Evolutionary conservation across 1,140 invertebrate species (phyloP).

Genomic region (Eupristina koningsbergeri): DNA sequence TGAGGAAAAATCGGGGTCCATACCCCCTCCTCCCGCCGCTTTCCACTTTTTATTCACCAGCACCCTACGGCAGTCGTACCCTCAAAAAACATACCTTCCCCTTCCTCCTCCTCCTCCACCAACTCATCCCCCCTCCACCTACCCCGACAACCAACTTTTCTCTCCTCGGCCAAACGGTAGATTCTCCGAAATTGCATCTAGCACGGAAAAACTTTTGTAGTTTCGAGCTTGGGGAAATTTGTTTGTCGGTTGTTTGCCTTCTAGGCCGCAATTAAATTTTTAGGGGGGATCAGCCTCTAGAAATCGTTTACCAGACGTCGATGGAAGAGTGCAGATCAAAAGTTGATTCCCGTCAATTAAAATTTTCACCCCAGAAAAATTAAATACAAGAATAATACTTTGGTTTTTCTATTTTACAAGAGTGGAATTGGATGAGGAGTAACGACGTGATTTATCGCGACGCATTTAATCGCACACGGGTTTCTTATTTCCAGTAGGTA

Average conservation of each 20-base stretch:
- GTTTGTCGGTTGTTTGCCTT: neutral
- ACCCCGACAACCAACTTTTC: neutral
- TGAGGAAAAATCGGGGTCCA: constrained; percentile 21
- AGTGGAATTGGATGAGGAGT: too few relatives aligned
- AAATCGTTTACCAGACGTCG: neutral
- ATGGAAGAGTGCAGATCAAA: too few relatives aligned
- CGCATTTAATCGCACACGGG: neutral
- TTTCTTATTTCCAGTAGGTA: constrained; percentile 18
- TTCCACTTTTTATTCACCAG: neutral
- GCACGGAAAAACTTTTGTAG: constrained; percentile 35
- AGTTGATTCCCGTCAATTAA: too few relatives aligned
- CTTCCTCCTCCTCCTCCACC: too few relatives aligned
- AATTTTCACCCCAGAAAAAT: too few relatives aligned
- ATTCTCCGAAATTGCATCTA: constrained; percentile 42
- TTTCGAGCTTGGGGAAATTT: neutral
- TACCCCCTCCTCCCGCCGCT: neutral
- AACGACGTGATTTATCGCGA: too few relatives aligned
- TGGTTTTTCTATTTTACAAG: too few relatives aligned
- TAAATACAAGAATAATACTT: too few relatives aligned
- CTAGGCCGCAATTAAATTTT: neutral
- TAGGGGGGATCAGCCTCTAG: neutral
- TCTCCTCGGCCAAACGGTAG: neutral
- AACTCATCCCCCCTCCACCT: neutral
- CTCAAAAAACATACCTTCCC: too few relatives aligned
- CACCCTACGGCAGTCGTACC: too few relatives aligned